Evolutionary conservation across 2,888 invertebrate genomes (phyloP).

Genomic region (Terebella lapidaria): DNA sequence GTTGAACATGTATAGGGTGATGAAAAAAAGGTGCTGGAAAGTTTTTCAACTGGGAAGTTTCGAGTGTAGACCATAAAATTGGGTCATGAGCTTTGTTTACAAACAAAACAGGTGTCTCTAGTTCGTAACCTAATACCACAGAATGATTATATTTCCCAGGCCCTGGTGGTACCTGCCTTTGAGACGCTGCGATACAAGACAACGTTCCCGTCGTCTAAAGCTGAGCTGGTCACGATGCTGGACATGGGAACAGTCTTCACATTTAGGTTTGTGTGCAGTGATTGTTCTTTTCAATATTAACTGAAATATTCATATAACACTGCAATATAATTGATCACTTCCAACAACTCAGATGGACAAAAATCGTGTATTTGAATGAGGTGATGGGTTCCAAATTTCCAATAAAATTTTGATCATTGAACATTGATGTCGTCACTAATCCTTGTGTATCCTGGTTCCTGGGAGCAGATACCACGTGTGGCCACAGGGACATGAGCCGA

Average conservation of each 20-base stretch:
- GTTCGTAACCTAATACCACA: too few relatives aligned
- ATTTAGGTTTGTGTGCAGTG: constrained; percentile 60
- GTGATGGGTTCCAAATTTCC: too few relatives aligned
- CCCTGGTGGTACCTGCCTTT: constrained; percentile 82
- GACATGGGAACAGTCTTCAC: constrained; percentile 72
- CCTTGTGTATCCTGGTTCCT: too few relatives aligned
- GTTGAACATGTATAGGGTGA: background rate
- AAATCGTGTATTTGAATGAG: too few relatives aligned
- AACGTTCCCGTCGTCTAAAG: constrained; percentile 71
- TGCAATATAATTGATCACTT: background rate
- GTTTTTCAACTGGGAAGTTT: too few relatives aligned
- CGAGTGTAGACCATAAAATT: too few relatives aligned
- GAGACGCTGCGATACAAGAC: constrained; percentile 80
- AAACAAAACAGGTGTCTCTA: too few relatives aligned
- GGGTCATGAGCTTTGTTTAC: too few relatives aligned
- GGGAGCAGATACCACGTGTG: constrained; percentile 69
- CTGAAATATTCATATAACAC: background rate
- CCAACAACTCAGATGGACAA: too few relatives aligned
- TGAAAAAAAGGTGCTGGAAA: too few relatives aligned
- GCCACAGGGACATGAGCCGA: constrained; percentile 81
- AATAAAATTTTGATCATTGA: too few relatives aligned
- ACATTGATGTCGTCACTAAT: too few relatives aligned
- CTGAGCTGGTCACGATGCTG: constrained; percentile 69
- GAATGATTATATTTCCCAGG: constrained; percentile 55
- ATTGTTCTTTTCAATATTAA: background rate